Base-by-base conservation (phyloP, 2,888 invertebrate species). In the Cosmia trapezina region DNA sequence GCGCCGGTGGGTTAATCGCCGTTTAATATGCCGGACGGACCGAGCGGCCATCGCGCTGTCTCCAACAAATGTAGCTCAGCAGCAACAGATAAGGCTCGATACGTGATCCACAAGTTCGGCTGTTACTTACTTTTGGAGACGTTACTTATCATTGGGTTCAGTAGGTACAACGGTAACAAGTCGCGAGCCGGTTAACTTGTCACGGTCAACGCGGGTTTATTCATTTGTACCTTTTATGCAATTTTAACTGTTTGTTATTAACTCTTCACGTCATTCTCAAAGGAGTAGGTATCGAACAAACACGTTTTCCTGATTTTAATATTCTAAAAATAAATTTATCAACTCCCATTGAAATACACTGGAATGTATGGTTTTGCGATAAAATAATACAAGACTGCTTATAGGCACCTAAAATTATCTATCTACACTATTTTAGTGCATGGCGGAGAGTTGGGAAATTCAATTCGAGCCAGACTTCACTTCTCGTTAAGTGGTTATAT, bases 1-100 rank as follows among this genome's bases (percentile, higher is more conserved):
- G 95, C 94, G 92, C 94, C 95, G 94, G 95, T 94, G 95, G 96
- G 95, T 93, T 95, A 96, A 96, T 95, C 94, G 94, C 73, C 94
- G 94, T 95, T 96, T 95, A 96, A 96, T 96, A 96, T 95, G 95
- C 94, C 92, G 93, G 92, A 81, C 92, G 90, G 90, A 91, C 90
- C 91, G 90, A 90, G 91, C 92, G 90, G 51, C 54, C 33, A 33
- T n/a, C 54, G 63, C 51, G 78, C 85, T 75, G 78, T 78, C 79
- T 80, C 72, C 70, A 76, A 82, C 83, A 64, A 80, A 88, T 90
- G 90, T 88, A 87, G 87, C 85, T 79, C 81, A 73, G 84, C 84
- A 87, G 77, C 86, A 72, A 81, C 74, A 73, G 88, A 89, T 87
- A 88, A 80, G 81, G 83, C 86, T 78, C 82, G 83, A 84, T 79